Evolutionary conservation across 2,797 vertebrate species (phyloP), one percentile per base, ranked within the genome.

Genomic region (Thripadectes ignobilis): DNA sequence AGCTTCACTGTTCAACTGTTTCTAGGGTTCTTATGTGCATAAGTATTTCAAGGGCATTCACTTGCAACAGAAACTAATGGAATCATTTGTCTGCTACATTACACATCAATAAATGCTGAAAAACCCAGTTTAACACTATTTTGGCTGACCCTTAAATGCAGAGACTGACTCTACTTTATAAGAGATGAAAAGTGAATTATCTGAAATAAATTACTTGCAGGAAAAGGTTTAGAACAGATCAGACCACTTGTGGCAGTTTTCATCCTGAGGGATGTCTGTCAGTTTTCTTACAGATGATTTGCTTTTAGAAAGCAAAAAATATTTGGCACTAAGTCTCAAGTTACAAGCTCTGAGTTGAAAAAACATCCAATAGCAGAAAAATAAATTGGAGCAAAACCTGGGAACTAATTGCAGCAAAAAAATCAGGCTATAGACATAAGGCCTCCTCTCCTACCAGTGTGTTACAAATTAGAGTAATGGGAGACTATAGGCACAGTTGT

Each of bases 191-290:
- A 92, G 32, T 15, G 32, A 82, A 92, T 92, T 85, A 85, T 59
- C 73, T 76, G 63, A 92, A 92, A 92, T 76, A 88, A 90, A 88
- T 76, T 3, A 86, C 59, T 94, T 84, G 24, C 66, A 95, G 80
- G 77, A 96, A 94, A 92, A 93, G 12, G 39, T 52, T 65, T 74
- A 46, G 69, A 89, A 85, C 34, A 59, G 58, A 94, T 93, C 68
- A 92, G 75, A 77, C 61, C 58, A 63, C 46, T 85, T 54, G 57
- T 81, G 85, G 67, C 58, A 93, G 38, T 76, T 90, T 84, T 94
- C 74, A 82, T 88, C 86, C 59, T 69, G 43, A 94, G 48, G 19
- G 80, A 85, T 62, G 15, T 46, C 83, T 92, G 63, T 81, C 86
- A 75, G 34, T 55, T 92, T 22, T 71, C 71, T 92, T 79, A 63